phyloP scores from a whole-genome alignment of 2,888 invertebrate genomes.

The Frankliniella fusca region DNA sequence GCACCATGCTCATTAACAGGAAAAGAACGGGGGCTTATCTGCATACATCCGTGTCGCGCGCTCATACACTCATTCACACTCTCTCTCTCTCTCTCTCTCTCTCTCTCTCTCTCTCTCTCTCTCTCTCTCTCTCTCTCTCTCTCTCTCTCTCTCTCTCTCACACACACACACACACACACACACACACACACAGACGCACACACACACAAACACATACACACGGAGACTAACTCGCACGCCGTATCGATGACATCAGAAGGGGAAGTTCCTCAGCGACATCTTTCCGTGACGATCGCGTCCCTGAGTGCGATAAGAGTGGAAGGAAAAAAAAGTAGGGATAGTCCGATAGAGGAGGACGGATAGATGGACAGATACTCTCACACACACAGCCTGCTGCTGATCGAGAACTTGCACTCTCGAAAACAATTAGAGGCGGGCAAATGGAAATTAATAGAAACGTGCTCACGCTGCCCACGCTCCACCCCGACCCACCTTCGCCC shows the following conservation, averaged over 20 bases:
- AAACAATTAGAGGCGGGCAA: neutral
- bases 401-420: slow-evolving; percentile 13
- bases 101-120: slow-evolving; percentile 36
- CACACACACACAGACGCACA: slow-evolving; percentile 29
- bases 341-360: neutral
- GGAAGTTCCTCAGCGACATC: neutral
- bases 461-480: neutral
- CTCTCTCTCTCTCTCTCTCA: slow-evolving; percentile 49
- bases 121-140: slow-evolving; percentile 47
- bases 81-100: slow-evolving; percentile 34
- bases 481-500: no score
- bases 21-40: neutral
- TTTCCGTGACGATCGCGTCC: neutral
- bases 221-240: slow-evolving; percentile 26
- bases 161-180: slow-evolving; percentile 30
- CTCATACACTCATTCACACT: slow-evolving; percentile 39
- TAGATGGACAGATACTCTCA: neutral
- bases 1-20: neutral
- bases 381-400: neutral
- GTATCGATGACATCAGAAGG: slow-evolving; percentile 1
- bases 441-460: neutral
- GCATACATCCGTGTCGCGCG: slow-evolving; percentile 39
- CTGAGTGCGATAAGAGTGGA: neutral
- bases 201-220: slow-evolving; percentile 31
- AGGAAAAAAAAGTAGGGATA: neutral